Conservation (phyloP, 92 coral and sea anemone genomes). For the Porites cylindrica region DNA sequence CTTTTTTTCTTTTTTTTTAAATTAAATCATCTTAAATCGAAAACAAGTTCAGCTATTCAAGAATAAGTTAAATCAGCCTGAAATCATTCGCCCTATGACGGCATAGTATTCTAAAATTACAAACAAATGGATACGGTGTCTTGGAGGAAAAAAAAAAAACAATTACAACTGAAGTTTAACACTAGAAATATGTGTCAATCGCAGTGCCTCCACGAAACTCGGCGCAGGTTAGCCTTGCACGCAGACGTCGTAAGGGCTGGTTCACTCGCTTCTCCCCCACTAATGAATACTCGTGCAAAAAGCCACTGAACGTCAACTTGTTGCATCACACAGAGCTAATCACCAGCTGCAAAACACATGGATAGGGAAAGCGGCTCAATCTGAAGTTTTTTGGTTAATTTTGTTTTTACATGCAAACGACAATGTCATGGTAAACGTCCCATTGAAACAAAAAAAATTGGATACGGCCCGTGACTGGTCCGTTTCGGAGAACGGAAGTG, state of each 20-base stretch:
- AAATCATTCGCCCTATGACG: neutral
- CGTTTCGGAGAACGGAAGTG: neutral
- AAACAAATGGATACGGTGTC: neutral
- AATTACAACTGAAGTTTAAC: neutral
- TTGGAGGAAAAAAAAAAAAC: neutral
- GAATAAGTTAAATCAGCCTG: neutral
- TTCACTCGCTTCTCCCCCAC: neutral
- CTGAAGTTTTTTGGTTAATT: neutral
- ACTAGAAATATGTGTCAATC: neutral
- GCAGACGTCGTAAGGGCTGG: neutral
- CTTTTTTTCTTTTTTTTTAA: neutral
- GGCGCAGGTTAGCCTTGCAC: neutral
- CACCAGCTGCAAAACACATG: conserved; percentile 2
- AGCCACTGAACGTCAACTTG: neutral
- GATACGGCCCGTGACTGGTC: neutral
- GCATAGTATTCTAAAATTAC: conserved; percentile 2
- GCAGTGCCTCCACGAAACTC: neutral
- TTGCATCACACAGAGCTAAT: conserved; percentile 4
- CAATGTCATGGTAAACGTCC: neutral
- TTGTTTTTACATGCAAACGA: neutral
- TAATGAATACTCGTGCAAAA: neutral
- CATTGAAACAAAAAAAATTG: neutral
- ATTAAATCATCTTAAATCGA: neutral
- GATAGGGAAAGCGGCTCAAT: neutral
- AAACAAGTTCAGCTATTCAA: neutral